Base-by-base conservation (phyloP, 2,888 invertebrate genomes). In the Teleiodes luculella region DNA sequence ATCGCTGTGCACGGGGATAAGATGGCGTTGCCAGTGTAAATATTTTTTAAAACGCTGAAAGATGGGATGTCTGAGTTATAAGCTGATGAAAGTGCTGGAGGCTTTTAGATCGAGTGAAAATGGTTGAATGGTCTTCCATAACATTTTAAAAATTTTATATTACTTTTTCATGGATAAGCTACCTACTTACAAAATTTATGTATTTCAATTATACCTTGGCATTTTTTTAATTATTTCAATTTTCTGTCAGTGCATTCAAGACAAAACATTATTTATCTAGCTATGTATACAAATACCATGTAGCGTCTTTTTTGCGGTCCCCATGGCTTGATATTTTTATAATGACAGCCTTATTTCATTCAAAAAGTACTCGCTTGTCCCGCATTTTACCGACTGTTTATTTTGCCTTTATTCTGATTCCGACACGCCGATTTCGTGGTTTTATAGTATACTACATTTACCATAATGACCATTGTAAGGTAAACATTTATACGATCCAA, bases 371-470 rank as follows among this genome's bases (percentile, higher is more conserved):
- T 63, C 65, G 78, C 70, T 65, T 72, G 72, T 76, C 74, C 76
- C 70, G 68, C 70, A 65, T 67, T 80, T 71, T 71, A 80, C 78
- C 73, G 66, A 83, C 80, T 86, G 86, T 88, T 87, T 87, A 87
- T 87, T 86, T 83, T 83, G 75, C 83, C 84, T 86, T 86, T 86
- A 87, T 84, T 80, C 74, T 80, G 76, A 84, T 86, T 86, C 88
- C 81, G 85, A 84, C 83, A 86, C 82, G 80, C 76, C 84, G 88
- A 86, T 87, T 88, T 88, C 78, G 87, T 88, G 88, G 88, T 86
- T 87, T 85, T 81, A 80, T 82, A 83, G 76, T 82, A 86, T 81
- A 85, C 80, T 72, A 80, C 78, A 77, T 85, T 85, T 83, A 86
- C 83, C 81, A 85, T 89, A 89, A 88, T 87, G 87, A 87, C 86